Percentiles rank a stretch among this genome's conserved stretches.
Evolutionary conservation across 2,797 vertebrate genomes (phyloP).

Genomic region (Okamejei kenojei): DNA sequence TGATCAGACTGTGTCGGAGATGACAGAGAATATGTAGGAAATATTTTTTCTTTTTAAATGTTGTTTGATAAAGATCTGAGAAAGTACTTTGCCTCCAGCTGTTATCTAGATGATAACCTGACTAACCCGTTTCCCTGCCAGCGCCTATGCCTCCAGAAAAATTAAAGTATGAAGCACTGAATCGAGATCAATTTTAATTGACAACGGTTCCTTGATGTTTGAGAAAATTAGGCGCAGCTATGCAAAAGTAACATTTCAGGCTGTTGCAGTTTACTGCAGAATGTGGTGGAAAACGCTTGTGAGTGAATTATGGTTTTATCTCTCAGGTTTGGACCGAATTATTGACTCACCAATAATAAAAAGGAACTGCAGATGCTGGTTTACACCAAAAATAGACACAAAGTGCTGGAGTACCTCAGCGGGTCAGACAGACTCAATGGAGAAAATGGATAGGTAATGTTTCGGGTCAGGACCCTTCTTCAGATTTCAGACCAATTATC

Average conservation of each 20-base stretch:
- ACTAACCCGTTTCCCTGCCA: background rate
- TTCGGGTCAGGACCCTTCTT: too few relatives aligned
- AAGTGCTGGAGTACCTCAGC: too few relatives aligned
- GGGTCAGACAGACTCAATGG: too few relatives aligned
- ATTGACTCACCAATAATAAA: too few relatives aligned
- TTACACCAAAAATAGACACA: too few relatives aligned
- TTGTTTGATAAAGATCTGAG: background rate
- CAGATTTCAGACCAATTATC: too few relatives aligned
- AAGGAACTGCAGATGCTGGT: too few relatives aligned
- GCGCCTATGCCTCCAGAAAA: background rate
- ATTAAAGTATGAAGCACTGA: background rate
- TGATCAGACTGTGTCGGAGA: background rate
- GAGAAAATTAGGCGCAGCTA: background rate
- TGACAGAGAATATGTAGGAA: background rate
- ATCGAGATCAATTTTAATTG: background rate
- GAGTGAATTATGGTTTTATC: too few relatives aligned
- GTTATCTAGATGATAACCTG: background rate
- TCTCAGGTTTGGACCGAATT: too few relatives aligned
- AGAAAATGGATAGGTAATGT: too few relatives aligned
- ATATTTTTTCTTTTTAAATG: background rate
- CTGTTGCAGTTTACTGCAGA: background rate
- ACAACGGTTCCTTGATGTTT: background rate
- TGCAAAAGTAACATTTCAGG: background rate
- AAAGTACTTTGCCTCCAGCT: background rate
- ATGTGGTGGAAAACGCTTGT: too few relatives aligned